Conservation (phyloP, 2,888 invertebrate species). For the Sarcophaga carnaria region DNA sequence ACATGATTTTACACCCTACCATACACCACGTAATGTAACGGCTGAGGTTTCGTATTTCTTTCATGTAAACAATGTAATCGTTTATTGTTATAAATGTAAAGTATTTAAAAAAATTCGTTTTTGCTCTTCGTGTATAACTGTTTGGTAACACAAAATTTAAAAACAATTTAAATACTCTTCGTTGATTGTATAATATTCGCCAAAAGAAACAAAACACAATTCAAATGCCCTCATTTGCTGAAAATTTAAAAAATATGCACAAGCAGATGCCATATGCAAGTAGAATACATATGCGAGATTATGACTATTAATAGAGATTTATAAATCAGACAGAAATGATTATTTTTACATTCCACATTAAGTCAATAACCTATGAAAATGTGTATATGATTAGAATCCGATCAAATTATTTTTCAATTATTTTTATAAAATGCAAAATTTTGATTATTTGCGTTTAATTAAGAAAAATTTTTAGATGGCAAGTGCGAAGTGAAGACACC, state of each 20-base stretch:
- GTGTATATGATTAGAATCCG: not conserved
- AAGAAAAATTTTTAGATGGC: no score
- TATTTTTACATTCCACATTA: not conserved
- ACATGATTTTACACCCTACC: no score
- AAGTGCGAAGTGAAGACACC: no score
- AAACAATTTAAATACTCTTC: not conserved
- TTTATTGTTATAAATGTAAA: no score
- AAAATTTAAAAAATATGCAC: not conserved
- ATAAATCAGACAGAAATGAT: slow-evolving; percentile 28
- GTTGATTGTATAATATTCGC: not conserved
- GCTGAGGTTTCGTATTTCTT: no score
- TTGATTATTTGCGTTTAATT: not conserved
- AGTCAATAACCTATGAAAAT: slow-evolving; percentile 46
- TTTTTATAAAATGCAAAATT: not conserved
- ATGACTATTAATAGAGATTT: slow-evolving; percentile 39
- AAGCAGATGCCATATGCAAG: slow-evolving; percentile 28
- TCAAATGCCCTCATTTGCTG: slow-evolving; percentile 36
- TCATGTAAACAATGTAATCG: no score
- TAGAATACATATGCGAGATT: not conserved
- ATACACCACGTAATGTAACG: no score
- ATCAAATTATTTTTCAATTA: not conserved
- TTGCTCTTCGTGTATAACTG: no score
- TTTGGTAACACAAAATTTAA: no score
- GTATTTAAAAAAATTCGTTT: no score
- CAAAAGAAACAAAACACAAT: not conserved